Evolutionary conservation across 2,113 vertebrate genomes (phyloP).

Genomic region (Nyctibius bracteatus): DNA sequence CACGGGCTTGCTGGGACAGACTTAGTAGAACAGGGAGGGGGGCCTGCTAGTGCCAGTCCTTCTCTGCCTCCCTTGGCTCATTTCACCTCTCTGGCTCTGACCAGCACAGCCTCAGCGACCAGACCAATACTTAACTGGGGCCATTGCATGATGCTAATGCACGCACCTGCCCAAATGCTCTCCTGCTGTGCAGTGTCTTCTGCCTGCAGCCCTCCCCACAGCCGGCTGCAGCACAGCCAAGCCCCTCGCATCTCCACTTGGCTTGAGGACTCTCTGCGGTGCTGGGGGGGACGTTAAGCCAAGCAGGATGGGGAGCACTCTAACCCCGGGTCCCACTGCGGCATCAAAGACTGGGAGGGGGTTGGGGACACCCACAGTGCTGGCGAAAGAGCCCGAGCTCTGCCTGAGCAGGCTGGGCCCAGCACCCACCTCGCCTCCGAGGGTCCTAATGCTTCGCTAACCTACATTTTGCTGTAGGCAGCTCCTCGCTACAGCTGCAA

Average conservation of each 20-base stretch:
- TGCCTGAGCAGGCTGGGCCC: not conserved
- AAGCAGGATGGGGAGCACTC: not conserved
- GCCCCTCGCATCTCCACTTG: not conserved
- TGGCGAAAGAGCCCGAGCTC: not conserved
- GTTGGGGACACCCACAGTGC: not conserved
- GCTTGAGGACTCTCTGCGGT: not conserved
- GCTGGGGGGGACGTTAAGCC: not conserved
- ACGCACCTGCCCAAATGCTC: not conserved
- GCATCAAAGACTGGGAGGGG: not conserved
- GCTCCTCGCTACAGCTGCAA: not conserved
- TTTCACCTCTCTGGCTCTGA: not conserved
- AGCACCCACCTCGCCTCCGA: not conserved
- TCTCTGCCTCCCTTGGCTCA: not conserved
- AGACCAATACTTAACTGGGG: not conserved
- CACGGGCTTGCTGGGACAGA: not conserved
- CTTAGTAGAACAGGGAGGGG: not conserved
- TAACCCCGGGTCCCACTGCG: not conserved
- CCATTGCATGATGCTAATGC: accelerated
- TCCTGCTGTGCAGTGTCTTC: not conserved
- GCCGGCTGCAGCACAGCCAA: not conserved
- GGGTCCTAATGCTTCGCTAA: constrained; percentile 38
- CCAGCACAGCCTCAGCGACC: not conserved
- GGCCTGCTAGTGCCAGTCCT: not conserved
- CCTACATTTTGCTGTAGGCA: constrained; percentile 44
- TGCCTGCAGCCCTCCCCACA: not conserved